phyloP scores from a whole-genome alignment of 2,113 vertebrate genomes.

The Zosterops lateralis region DNA sequence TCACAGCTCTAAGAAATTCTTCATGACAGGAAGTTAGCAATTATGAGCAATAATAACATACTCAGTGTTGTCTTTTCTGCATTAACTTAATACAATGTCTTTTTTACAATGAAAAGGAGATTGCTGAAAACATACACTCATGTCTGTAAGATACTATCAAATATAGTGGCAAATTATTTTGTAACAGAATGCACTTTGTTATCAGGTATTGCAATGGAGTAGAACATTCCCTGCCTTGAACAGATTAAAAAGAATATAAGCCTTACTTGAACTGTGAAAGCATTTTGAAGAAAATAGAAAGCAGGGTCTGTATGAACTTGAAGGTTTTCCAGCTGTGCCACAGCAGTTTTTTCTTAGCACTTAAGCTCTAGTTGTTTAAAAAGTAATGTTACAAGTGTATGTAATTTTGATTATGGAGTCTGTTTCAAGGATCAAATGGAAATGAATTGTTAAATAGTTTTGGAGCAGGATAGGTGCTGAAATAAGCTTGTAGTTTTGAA shows the following conservation, averaged over 20 bases:
- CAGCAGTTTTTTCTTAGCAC: neutral
- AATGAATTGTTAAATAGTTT: slow-evolving; percentile 26
- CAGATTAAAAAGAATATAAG: neutral
- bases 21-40: neutral
- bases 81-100: neutral
- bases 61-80: neutral
- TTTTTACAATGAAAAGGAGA: neutral
- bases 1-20: neutral
- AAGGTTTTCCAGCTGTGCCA: neutral
- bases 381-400: slow-evolving; percentile 20
- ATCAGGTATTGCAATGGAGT: neutral
- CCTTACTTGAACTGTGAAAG: neutral
- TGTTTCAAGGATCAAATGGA: neutral
- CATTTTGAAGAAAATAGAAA: neutral
- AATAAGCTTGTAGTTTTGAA: slow-evolving; percentile 5
- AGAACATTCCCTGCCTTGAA: neutral
- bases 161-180: neutral
- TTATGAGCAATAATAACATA: neutral
- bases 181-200: neutral
- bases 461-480: neutral
- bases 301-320: neutral
- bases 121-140: neutral
- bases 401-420: neutral
- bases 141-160: neutral
- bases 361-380: slow-evolving; percentile 27